Evolutionary conservation across 2,888 invertebrate species (phyloP), one percentile per base, ranked within the genome.

Genomic region (Embidobia sp.): DNA sequence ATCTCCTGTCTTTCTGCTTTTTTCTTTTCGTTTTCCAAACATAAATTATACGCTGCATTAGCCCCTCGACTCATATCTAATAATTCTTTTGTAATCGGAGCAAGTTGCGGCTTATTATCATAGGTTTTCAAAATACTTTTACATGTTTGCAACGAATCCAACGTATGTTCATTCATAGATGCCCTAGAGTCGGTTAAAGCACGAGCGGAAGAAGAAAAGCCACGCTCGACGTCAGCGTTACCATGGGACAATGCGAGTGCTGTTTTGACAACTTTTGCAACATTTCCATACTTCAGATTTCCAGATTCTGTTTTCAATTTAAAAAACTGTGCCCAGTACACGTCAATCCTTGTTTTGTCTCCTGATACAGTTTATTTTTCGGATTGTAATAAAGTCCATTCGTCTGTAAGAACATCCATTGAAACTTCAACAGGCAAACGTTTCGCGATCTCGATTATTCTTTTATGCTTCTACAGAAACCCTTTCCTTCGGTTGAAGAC

Each of bases 221-320:
- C 77, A 31, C 69, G 37, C 57, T 79, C 72, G 1, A 77, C 75
- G 22, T 73, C 64, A 11, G 59, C 49, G 51, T 59, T 79, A 5
- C 72, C 72, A 48, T 79, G 77, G 8, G 64, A 75, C 44, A 73
- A 46, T 10, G 73, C n/a, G 11, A 78, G 29, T 15, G 63, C 46
- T 19, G 64, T 51, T 67, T 72, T 77, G n/a, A 79, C 59, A 5
- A 72, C 73, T 10, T 44, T 48, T 5, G 33, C 46, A 29, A 75
- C 48, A 11, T 35, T 26, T 22, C 61, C 48, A 15, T 72, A 77
- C 22, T 53, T 53, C n/a, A 49, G 3, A 29, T 57, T 35, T 13
- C 53, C 31, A 19, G 27, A 29, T 4, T 11, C 13, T 59, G 44
- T 61, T 57, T 77, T 59, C n/a, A 67, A 18, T 8, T 29, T 27